Base-by-base conservation (phyloP, 2,797 vertebrate genomes). In the Dermochelys coriacea region DNA sequence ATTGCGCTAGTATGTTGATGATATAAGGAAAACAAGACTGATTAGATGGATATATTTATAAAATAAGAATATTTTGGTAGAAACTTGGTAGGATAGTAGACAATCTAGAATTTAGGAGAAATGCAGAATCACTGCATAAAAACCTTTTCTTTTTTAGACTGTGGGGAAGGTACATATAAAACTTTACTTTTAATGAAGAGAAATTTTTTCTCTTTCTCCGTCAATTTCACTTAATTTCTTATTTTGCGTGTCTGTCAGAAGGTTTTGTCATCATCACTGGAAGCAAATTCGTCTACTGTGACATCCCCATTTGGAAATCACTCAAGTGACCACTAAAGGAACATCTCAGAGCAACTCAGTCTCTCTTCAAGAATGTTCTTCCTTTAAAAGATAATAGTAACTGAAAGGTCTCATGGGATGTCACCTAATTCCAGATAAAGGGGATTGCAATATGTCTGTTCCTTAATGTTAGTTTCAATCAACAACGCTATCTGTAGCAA, bases 371-470 rank as follows among this genome's bases (percentile, higher is more conserved):
- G 97, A 97, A 97, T 91, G 93, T 34, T 95, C 95, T 96, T 90
- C 61, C 86, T 95, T 94, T 93, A 95, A 96, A 97, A 97, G 89
- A 94, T 96, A 96, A 96, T 81, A 97, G 94, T 95, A 96, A 97
- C 78, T 93, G 97, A 94, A 96, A 97, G 94, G 97, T 96, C 96
- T 97, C 87, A 88, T 89, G 97, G 96, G 97, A 98, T 97, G 96
- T 93, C 94, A 79, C 87, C 47, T 85, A 92, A 95, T 93, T 93
- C 86, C 82, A 82, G 93, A 88, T 82, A 94, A 89, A 79, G 95
- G 92, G 97, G 91, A 91, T 96, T 96, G 94, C 96, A 96, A 96
- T 97, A 93, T 97, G 94, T 97, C 94, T 97, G 95, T 91, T 97
- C 96, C 94, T 97, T 94, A 93, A 85, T 80, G 95, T 95, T 96